These are phyloP conservation scores for Drosophila barbarae DNA, from an alignment of 2,888 invertebrate genomes.

Conservation along the genomic window DNA sequence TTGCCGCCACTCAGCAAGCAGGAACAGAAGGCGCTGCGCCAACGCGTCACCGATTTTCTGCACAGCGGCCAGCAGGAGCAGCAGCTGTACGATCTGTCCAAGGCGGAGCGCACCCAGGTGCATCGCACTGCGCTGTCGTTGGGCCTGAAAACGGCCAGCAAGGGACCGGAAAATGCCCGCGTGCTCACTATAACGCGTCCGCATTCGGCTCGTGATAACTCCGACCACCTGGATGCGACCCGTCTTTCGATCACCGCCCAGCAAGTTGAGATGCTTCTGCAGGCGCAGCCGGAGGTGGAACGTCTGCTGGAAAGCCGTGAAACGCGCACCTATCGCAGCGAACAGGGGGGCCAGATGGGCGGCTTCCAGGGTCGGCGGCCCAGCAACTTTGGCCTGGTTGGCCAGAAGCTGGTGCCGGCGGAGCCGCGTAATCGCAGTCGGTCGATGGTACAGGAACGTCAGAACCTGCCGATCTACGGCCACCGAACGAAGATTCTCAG, in stretches of 20 bases:
- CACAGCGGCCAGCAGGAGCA: constrained; percentile 47
- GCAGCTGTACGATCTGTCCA: constrained; percentile 52
- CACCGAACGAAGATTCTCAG: constrained; percentile 58
- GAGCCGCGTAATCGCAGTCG: constrained; percentile 32
- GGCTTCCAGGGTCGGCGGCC: neutral
- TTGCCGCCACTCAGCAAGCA: neutral
- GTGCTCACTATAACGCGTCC: constrained; percentile 60
- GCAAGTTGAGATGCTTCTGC: neutral
- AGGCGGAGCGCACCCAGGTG: constrained; percentile 64
- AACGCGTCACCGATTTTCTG: constrained; percentile 61
- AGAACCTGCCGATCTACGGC: constrained; percentile 65
- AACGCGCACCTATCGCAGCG: accelerated
- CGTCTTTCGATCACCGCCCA: neutral
- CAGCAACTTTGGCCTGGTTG: constrained; percentile 17
- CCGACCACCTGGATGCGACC: neutral
- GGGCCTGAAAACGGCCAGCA: constrained; percentile 68
- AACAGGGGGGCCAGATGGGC: neutral
- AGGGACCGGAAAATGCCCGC: constrained; percentile 53
- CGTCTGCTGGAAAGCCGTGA: neutral
- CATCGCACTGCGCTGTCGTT: constrained; percentile 60
- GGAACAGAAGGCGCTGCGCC: constrained; percentile 43
- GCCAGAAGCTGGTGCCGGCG: constrained; percentile 62
- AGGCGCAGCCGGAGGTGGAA: neutral
- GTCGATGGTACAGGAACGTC: constrained; percentile 53
- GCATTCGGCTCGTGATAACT: constrained; percentile 9